Percentiles rank a stretch among this genome's conserved stretches.
Conservation (phyloP, 1,140 invertebrate genomes). For the fruit fly (Drosophila melanogaster) region DNA sequence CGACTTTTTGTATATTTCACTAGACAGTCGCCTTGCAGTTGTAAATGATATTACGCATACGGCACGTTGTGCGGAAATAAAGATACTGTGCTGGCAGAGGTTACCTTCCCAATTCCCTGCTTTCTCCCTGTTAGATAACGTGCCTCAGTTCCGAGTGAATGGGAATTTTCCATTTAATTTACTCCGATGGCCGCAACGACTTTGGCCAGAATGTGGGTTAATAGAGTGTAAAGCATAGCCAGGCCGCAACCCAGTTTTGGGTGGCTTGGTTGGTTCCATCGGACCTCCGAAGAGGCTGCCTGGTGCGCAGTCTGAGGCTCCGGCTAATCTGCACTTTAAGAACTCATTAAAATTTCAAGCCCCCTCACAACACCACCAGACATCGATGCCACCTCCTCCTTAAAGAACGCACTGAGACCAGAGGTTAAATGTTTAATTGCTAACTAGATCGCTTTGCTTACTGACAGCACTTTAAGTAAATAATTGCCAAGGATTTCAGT, state of each 20-base stretch:
- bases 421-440: conserved; percentile 44
- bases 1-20: conserved; percentile 24
- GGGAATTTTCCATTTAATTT: conserved; percentile 81
- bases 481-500: neutral
- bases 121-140: conserved; percentile 14
- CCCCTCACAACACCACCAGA: conserved; percentile 30
- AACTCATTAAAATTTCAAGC: conserved; percentile 75
- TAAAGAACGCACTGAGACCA: conserved; percentile 4
- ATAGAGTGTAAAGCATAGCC: conserved; percentile 77
- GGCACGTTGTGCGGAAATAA: conserved; percentile 25
- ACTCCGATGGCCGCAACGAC: conserved; percentile 59
- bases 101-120: neutral
- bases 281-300: conserved; percentile 2
- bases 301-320: conserved; percentile 14
- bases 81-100: conserved; percentile 23
- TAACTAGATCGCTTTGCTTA: conserved; percentile 6
- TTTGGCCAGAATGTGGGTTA: conserved; percentile 78
- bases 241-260: conserved; percentile 72
- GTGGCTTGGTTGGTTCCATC: conserved; percentile 13
- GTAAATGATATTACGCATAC: conserved; percentile 22
- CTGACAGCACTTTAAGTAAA: neutral
- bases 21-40: conserved; percentile 5
- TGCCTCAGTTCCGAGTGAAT: conserved; percentile 32
- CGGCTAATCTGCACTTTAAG: conserved; percentile 65
- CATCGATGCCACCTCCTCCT: conserved; percentile 4